Conservation (phyloP, 2,113 vertebrate genomes). For the Stomatorhinus ivindoensis region DNA sequence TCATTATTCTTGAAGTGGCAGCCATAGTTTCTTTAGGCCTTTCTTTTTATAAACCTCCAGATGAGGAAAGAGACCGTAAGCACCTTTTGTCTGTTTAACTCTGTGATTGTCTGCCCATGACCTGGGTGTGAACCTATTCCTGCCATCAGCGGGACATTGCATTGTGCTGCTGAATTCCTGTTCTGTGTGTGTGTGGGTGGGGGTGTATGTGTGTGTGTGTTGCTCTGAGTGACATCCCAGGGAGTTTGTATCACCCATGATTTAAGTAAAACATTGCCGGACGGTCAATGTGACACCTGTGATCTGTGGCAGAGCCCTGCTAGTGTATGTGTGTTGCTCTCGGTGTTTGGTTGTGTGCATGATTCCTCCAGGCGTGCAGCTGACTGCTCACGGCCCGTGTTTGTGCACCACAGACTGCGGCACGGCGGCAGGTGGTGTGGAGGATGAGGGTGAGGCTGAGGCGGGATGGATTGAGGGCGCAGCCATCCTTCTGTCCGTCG, state of each 20-base stretch:
- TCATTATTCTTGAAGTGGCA: constrained; percentile 99
- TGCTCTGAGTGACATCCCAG: background rate
- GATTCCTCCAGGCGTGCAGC: background rate
- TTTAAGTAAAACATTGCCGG: background rate
- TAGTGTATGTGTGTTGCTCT: background rate
- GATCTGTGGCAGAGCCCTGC: background rate
- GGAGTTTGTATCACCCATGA: background rate
- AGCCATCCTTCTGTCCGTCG: constrained; percentile 90
- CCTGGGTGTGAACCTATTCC: background rate
- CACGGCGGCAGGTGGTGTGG: constrained; percentile 67
- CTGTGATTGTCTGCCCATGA: background rate
- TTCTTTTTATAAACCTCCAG: constrained; percentile 98
- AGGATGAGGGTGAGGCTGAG: constrained; percentile 86
- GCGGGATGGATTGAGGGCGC: constrained; percentile 97
- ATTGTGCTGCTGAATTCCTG: background rate
- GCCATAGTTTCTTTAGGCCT: constrained; percentile 98
- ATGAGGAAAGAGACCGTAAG: constrained; percentile 79
- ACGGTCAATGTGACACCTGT: background rate
- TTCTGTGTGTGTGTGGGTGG: background rate
- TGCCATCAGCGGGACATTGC: background rate
- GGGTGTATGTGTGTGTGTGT: background rate
- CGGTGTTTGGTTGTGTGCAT: background rate
- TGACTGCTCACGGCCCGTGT: background rate
- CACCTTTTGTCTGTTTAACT: constrained; percentile 19
- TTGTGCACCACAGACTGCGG: constrained; percentile 75